A percentile compares a stretch with the other conserved stretches of the same genome.
phyloP scores from a whole-genome alignment of 1,140 invertebrate species.

The Theocolax elegans region DNA sequence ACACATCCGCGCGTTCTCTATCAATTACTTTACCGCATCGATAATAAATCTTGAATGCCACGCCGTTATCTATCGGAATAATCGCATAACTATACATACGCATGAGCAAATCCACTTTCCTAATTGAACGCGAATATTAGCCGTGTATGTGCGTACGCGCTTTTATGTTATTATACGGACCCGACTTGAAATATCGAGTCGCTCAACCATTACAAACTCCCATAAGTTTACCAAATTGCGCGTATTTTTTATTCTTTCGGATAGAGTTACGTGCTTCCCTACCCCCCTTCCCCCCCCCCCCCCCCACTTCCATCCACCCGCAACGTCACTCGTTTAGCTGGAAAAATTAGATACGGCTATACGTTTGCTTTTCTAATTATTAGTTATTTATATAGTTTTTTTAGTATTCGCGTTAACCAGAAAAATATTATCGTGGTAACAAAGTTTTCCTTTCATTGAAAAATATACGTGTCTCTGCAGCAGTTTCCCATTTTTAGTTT shows the following conservation, averaged over 20 bases:
- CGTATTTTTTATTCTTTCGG: not conserved
- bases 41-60: constrained; percentile 51
- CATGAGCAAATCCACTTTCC: constrained; percentile 29
- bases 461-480: too few relatives aligned
- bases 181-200: constrained; percentile 16
- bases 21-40: constrained; percentile 53
- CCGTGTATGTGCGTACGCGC: not conserved
- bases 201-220: not conserved
- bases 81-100: constrained; percentile 18
- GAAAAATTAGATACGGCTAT: too few relatives aligned
- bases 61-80: constrained; percentile 37
- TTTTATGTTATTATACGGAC: constrained; percentile 1
- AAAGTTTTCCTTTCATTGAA: too few relatives aligned
- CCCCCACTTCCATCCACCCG: too few relatives aligned
- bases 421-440: too few relatives aligned
- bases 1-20: constrained; percentile 41
- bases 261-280: not conserved
- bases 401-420: too few relatives aligned
- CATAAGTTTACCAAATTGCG: not conserved
- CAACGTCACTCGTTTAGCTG: too few relatives aligned
- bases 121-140: constrained; percentile 32
- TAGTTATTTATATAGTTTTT: too few relatives aligned
- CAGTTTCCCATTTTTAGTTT: too few relatives aligned
- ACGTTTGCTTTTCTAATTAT: too few relatives aligned
- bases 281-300: too few relatives aligned